A percentile compares a stretch with the other conserved stretches of the same genome.
phyloP scores from a whole-genome alignment of 2,113 vertebrate species.

The Anoura caudifer region DNA sequence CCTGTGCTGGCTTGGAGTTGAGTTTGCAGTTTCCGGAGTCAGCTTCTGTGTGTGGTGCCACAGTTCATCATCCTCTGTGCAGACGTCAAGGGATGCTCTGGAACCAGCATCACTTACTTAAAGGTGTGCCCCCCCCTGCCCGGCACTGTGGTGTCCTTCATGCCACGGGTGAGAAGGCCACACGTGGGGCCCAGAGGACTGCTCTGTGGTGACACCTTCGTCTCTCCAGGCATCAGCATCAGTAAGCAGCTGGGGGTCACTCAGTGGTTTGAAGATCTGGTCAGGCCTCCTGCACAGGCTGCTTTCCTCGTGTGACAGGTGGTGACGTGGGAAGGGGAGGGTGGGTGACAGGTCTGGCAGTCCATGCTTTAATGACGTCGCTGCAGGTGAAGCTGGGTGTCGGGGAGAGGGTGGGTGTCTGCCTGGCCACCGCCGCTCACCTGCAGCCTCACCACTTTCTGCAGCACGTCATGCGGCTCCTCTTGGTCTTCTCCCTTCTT shows the following conservation, averaged over 20 bases:
- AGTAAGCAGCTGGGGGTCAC: not conserved
- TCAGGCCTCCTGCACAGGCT: not conserved
- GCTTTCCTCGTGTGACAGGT: not conserved
- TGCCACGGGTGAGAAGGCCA: not conserved
- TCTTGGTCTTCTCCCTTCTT: not conserved
- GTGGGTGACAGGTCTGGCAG: not conserved
- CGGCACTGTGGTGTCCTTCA: not conserved
- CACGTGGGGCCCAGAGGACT: not conserved
- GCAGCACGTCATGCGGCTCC: fast-evolving
- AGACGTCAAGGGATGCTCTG: too few relatives aligned
- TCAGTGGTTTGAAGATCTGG: not conserved
- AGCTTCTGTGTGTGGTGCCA: not conserved
- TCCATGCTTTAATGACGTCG: fast-evolving
- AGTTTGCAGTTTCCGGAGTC: not conserved
- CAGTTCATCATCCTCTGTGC: not conserved
- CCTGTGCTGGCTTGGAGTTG: not conserved
- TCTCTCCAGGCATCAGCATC: not conserved
- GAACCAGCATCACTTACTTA: not conserved
- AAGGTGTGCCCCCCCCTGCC: too few relatives aligned
- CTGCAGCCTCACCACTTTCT: not conserved
- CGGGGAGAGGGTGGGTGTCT: not conserved
- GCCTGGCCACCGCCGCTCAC: not conserved
- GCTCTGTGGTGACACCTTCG: not conserved
- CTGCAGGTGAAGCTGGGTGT: too few relatives aligned
- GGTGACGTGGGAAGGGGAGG: not conserved